Evolutionary conservation across 2,797 vertebrate species (phyloP).

Genomic region (Sylvia borin): DNA sequence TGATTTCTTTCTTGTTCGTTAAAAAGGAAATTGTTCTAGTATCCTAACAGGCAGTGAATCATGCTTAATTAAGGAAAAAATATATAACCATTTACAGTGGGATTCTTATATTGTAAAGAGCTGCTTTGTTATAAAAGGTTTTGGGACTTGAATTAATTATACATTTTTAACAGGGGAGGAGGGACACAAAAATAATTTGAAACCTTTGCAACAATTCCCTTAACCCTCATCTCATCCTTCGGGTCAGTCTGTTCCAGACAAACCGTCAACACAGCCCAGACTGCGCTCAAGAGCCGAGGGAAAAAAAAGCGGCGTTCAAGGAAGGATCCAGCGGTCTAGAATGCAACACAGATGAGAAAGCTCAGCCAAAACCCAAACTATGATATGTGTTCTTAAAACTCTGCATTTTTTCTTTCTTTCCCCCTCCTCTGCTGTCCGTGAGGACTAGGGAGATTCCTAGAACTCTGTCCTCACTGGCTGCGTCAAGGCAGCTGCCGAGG

Average conservation of each 20-base stretch:
- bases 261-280: neutral
- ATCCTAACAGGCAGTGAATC: conserved; percentile 17
- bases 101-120: neutral
- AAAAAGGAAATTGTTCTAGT: conserved; percentile 28
- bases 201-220: conserved; percentile 13
- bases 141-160: neutral
- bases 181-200: neutral
- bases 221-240: neutral
- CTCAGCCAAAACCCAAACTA: conserved; percentile 24
- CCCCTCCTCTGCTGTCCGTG: rapidly evolving
- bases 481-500: conserved; percentile 27
- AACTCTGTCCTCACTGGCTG: neutral
- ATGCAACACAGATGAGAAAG: conserved; percentile 7
- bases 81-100: neutral
- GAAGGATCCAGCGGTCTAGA: neutral
- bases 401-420: neutral
- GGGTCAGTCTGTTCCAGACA: neutral
- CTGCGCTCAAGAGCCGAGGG: rapidly evolving
- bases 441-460: neutral
- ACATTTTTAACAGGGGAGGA: neutral
- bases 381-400: neutral
- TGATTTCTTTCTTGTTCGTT: neutral
- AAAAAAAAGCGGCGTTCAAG: neutral
- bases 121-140: conserved; percentile 3
- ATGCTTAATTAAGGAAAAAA: conserved; percentile 24